Evolutionary conservation across 1,140 invertebrate species (phyloP).

Genomic region (Pomacea maculata): DNA sequence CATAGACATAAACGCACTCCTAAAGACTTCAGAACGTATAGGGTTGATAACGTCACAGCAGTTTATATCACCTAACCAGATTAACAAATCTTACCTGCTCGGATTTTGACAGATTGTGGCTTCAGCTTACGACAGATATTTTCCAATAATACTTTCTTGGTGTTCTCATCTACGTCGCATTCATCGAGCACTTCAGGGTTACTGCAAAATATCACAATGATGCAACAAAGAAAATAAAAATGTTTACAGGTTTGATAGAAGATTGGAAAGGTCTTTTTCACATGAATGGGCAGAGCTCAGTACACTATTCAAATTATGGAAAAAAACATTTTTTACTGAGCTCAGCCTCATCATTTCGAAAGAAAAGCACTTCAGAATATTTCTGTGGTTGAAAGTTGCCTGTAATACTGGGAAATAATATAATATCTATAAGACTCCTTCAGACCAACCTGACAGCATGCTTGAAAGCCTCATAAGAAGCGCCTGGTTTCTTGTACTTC

Average conservation of each 20-base stretch:
- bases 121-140: constrained; percentile 97
- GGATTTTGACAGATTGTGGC: constrained; percentile 97
- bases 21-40: not conserved
- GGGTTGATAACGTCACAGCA: not conserved
- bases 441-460: constrained; percentile 90
- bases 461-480: constrained; percentile 98
- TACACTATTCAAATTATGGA: too few species aligned
- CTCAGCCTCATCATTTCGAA: too few species aligned
- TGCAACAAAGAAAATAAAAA: not conserved
- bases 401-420: not conserved
- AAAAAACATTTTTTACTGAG: not conserved
- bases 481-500: constrained; percentile 95
- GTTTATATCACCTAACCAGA: not conserved
- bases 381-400: too few species aligned
- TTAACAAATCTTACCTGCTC: constrained; percentile 73
- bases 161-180: constrained; percentile 92
- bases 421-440: not conserved
- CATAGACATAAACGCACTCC: too few species aligned
- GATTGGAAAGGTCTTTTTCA: too few species aligned
- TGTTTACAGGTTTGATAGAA: too few species aligned
- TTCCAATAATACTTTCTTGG: constrained; percentile 90
- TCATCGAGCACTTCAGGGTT: constrained; percentile 85
- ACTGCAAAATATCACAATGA: constrained; percentile 35
- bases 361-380: too few species aligned
- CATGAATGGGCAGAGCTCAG: too few species aligned